phyloP scores from a whole-genome alignment of 2,113 vertebrate genomes.

The Catharus fuscescens region DNA sequence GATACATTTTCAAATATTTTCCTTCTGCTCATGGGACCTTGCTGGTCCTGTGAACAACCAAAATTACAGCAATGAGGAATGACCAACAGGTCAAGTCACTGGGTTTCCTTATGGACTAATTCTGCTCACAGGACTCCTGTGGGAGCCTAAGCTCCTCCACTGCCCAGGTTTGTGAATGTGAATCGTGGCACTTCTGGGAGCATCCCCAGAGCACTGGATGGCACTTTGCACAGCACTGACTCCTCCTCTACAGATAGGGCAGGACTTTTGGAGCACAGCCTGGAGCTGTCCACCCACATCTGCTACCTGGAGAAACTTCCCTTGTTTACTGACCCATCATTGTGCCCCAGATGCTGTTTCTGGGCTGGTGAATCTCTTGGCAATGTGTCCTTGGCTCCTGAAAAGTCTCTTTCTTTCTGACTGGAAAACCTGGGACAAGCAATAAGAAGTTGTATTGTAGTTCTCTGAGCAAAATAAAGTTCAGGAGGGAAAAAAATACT shows the following conservation, averaged over 20 bases:
- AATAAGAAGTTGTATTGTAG: neutral
- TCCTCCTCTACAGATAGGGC: neutral
- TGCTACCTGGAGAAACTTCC: neutral
- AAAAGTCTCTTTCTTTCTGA: neutral
- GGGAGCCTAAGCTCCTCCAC: neutral
- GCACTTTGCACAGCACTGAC: neutral
- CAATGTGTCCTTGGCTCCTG: neutral
- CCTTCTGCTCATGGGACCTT: rapidly evolving
- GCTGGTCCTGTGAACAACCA: neutral
- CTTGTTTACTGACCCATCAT: neutral
- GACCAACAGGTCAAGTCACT: neutral
- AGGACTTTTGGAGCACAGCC: neutral
- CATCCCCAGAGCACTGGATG: neutral
- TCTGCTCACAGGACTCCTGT: neutral
- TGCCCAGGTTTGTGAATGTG: neutral
- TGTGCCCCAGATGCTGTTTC: neutral
- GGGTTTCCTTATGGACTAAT: neutral
- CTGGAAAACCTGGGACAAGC: neutral
- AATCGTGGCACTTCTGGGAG: neutral
- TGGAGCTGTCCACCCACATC: neutral
- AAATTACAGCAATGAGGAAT: neutral
- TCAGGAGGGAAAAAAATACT: neutral
- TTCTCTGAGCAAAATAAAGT: neutral
- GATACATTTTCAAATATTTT: neutral
- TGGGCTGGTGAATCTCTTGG: neutral